These are phyloP conservation scores for Erythrocercus mccallii DNA, from an alignment of 2,113 vertebrate species.

Conservation along the genomic window DNA sequence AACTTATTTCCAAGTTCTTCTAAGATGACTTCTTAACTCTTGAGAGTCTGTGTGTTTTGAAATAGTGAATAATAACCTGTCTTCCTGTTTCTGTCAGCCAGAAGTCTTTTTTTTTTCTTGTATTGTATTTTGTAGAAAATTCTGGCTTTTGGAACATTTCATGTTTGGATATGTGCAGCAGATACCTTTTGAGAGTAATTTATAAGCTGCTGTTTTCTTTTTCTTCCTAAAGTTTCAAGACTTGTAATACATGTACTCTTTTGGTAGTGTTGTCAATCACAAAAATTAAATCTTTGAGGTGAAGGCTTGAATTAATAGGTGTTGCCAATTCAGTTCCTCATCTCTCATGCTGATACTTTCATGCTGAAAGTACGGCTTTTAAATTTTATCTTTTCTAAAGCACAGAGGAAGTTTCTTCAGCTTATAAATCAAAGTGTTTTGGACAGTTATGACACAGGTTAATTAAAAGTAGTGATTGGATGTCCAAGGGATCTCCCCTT, in stretches of 20 bases:
- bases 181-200: background rate
- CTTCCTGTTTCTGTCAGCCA: background rate
- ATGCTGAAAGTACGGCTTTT: background rate
- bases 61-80: background rate
- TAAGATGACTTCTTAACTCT: background rate
- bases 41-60: background rate
- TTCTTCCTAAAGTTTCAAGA: background rate
- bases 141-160: background rate
- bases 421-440: slow-evolving; percentile 47
- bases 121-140: background rate
- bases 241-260: background rate
- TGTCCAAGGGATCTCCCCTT: background rate
- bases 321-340: background rate
- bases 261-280: background rate
- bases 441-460: slow-evolving; percentile 20
- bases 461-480: slow-evolving; percentile 43
- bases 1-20: background rate
- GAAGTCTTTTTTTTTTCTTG: background rate
- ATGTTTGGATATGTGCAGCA: background rate
- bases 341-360: background rate
- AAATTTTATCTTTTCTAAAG: slow-evolving; percentile 3
- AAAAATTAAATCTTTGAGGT: background rate
- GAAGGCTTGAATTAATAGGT: slow-evolving; percentile 11
- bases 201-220: background rate
- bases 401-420: background rate